Base-by-base conservation (phyloP, 2,797 vertebrate species). In the Acanthornis magna region DNA sequence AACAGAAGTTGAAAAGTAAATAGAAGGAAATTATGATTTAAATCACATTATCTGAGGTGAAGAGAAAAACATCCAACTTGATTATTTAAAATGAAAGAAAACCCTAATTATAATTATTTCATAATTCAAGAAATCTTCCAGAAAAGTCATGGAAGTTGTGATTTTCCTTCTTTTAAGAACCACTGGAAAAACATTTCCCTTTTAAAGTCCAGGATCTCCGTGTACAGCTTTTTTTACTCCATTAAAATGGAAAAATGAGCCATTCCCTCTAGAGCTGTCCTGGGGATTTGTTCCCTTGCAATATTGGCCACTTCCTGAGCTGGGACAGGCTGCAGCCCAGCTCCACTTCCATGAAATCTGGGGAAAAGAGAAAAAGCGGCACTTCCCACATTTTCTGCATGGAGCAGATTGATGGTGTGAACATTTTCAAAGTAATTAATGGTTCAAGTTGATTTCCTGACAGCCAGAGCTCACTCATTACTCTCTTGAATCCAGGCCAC, bases 401-500 rank as follows among this genome's bases (percentile, higher is more conserved):
- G 14, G 36, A 51, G 8, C 5, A 58, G 79, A 72, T 29, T 2
- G 5, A 26, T 13, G 34, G 2, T 47, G 70, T 13, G 58, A 57
- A 12, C 53, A 7, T 58, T 38, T 62, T 19, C 61, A 15, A 6
- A 10, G 23, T 11, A 32, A 63, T 38, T 18, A 36, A 72, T 5
- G 20, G 77, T 17, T 85, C 7, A 27, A 15, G 27, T 21, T 4
- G 57, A 43, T 60, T 58, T 91, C 58, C 94, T 83, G 63, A 63
- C 81, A 91, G 71, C 36, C 29, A 86, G 70, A 65, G 5, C 78
- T 94, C 95, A 93, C 89, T 95, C 93, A 90, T 96, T 91, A 92
- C 94, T 92, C 87, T 92, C 93, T 32, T 61, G 91, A 96, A 92
- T 93, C 92, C 11, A 91, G 83, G 94, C 79, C 92, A 94, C 42